Evolutionary conservation across 2,113 vertebrate species (phyloP).

Genomic region (Sebastes schlegelii): DNA sequence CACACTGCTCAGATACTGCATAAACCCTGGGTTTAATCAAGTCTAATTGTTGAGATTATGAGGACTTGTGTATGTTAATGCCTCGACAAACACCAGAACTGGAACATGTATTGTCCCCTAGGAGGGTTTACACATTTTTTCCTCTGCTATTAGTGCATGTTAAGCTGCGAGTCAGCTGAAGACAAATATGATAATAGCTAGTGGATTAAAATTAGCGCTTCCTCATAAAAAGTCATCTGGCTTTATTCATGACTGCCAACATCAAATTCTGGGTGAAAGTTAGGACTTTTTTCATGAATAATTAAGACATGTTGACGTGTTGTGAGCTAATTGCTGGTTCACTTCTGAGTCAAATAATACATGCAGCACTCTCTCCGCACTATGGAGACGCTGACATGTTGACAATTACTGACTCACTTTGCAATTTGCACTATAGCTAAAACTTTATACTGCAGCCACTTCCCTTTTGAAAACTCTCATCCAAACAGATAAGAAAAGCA

Average conservation of each 20-base stretch:
- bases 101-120: constrained; percentile 62
- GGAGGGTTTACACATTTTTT: constrained; percentile 67
- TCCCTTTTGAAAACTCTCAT: constrained; percentile 56
- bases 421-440: constrained; percentile 37
- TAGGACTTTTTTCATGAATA: constrained; percentile 28
- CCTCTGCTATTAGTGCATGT: constrained; percentile 59
- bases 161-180: constrained; percentile 65
- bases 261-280: constrained; percentile 46
- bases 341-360: constrained; percentile 14
- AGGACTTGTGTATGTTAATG: constrained; percentile 70
- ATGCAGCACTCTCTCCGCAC: not conserved
- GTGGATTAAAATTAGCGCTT: constrained; percentile 52
- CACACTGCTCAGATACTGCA: constrained; percentile 43
- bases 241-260: constrained; percentile 47
- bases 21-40: constrained; percentile 73
- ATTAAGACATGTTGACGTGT: constrained; percentile 20
- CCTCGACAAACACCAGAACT: constrained; percentile 71
- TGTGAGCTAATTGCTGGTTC: constrained; percentile 28
- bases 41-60: constrained; percentile 75
- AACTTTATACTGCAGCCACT: constrained; percentile 45
- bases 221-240: constrained; percentile 47
- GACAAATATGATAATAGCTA: constrained; percentile 69
- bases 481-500: constrained; percentile 63
- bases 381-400: constrained; percentile 7
- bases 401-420: constrained; percentile 36